These are phyloP conservation scores for Pardalotus punctatus DNA, from an alignment of 2,113 vertebrate species.

Conservation along the genomic window DNA sequence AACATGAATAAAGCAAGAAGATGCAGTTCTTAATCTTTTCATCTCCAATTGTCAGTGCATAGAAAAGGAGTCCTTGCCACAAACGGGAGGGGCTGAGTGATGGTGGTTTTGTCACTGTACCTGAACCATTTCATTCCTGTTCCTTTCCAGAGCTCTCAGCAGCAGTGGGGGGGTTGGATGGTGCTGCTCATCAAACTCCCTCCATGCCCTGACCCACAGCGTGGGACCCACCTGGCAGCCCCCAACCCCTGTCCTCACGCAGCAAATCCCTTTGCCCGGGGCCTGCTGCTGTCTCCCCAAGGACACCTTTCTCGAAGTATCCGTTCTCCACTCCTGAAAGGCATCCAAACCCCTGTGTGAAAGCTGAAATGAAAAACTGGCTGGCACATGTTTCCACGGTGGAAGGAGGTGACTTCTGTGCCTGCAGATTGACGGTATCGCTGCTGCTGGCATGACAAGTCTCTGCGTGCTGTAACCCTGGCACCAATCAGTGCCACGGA, in stretches of 20 bases:
- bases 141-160: not conserved
- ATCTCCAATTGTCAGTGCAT: accelerated
- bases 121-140: not conserved
- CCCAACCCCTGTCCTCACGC: not conserved
- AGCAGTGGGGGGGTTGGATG: not conserved
- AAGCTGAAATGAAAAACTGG: conserved; percentile 16
- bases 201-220: not conserved
- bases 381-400: not conserved
- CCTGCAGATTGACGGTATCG: conserved; percentile 36
- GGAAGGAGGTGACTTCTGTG: conserved; percentile 32
- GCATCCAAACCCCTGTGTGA: conserved; percentile 51
- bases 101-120: too few relatives aligned
- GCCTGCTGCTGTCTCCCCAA: not conserved
- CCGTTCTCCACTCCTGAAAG: conserved; percentile 22
- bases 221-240: not conserved
- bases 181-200: not conserved
- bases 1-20: not conserved
- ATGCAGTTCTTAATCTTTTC: not conserved
- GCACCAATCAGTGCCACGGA: conserved; percentile 46
- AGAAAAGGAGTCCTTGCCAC: not conserved
- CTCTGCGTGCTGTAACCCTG: conserved; percentile 44
- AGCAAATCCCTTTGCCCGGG: not conserved
- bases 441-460: conserved; percentile 33
- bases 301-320: not conserved
- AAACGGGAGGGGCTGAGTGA: not conserved